phyloP scores from a whole-genome alignment of 2,888 invertebrate genomes.

The Cephus runcator region DNA sequence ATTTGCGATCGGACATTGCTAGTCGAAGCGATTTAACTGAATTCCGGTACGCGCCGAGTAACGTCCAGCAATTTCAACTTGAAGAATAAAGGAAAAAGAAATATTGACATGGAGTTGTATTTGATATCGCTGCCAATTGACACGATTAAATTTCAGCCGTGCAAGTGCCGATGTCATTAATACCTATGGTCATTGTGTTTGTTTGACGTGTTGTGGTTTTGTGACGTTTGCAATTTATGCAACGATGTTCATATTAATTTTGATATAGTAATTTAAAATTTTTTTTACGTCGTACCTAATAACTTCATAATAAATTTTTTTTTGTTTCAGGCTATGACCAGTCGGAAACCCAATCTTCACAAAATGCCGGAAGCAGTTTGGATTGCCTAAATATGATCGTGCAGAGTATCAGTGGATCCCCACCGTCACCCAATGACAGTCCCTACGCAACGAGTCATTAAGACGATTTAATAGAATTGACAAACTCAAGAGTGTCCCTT shows the following conservation, averaged over 20 bases:
- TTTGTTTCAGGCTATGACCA: constrained; percentile 54
- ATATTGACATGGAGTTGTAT: not conserved
- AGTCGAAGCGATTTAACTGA: not conserved
- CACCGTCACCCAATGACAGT: constrained; percentile 42
- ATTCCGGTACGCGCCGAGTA: not conserved
- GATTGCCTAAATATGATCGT: constrained; percentile 78
- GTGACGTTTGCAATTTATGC: not conserved
- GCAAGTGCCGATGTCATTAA: not conserved
- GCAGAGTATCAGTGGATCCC: constrained; percentile 72
- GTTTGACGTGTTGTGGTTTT: not conserved
- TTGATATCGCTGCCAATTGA: not conserved
- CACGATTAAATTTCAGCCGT: not conserved
- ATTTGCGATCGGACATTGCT: constrained; percentile 1
- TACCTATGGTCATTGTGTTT: not conserved
- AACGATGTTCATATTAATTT: not conserved
- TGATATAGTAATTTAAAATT: not conserved
- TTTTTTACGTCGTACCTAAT: not conserved
- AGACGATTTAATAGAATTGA: constrained; percentile 15
- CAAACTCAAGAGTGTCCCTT: not conserved
- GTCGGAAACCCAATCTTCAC: constrained; percentile 41
- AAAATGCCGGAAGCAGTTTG: constrained; percentile 70
- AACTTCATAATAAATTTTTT: not conserved
- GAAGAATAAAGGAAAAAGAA: not conserved
- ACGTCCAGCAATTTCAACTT: not conserved
- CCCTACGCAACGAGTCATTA: constrained; percentile 49